phyloP scores from a whole-genome alignment of 1,140 invertebrate genomes.

The Holotrichia oblita region DNA sequence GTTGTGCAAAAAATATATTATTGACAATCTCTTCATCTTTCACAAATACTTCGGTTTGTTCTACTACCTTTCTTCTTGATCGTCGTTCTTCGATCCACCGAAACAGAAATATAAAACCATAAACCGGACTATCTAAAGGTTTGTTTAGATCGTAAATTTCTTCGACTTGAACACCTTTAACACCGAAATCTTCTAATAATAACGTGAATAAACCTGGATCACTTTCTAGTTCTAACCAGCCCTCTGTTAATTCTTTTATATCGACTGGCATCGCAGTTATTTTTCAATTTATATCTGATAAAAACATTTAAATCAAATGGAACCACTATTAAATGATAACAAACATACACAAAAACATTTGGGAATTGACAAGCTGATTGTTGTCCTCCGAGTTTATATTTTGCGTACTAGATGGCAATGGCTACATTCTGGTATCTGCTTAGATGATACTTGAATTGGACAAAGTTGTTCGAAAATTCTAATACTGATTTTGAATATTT shows the following conservation, averaged over 20 bases:
- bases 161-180: slow-evolving; percentile 98
- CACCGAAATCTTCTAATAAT: slow-evolving; percentile 95
- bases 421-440: no score
- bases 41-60: slow-evolving; percentile 87
- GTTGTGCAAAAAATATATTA: slow-evolving; percentile 97
- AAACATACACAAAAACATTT: neutral
- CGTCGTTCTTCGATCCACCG: slow-evolving; percentile 96
- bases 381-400: no score
- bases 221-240: slow-evolving; percentile 97
- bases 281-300: slow-evolving; percentile 7
- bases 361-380: neutral
- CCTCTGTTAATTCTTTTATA: slow-evolving; percentile 86
- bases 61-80: slow-evolving; percentile 90
- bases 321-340: neutral
- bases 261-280: slow-evolving; percentile 41
- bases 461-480: no score
- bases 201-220: slow-evolving; percentile 97
- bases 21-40: slow-evolving; percentile 94
- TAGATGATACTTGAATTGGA: no score
- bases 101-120: slow-evolving; percentile 97
- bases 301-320: slow-evolving; percentile 12
- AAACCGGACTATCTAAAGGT: slow-evolving; percentile 90
- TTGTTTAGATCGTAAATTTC: slow-evolving; percentile 98
- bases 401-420: no score
- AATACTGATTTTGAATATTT: no score